Base-by-base conservation (phyloP, 2,888 invertebrate species). In the Tipula unca region DNA sequence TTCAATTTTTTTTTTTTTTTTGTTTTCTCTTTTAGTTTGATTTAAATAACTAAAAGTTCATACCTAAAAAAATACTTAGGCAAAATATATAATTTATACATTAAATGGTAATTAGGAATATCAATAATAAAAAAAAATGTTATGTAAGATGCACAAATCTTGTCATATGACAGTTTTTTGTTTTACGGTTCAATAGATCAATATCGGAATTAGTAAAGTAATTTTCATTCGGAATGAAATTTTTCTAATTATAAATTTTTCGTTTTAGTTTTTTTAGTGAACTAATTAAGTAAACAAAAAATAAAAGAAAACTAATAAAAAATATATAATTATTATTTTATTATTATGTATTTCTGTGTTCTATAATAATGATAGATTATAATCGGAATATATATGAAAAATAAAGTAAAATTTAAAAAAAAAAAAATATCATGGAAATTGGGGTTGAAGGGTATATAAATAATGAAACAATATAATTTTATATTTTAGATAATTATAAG, bases 391-490 rank as follows among this genome's bases (percentile, higher is more conserved):
- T 69, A 48, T 25, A 69, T 25, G 3, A 17, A 54, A 25, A 25
- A 69, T 8, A 25, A 69, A 69, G 10, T 3, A 69, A 39, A 48
- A 17, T 48, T 48, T 17, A 48, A 48, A 48, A 48, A 48, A 17
- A 10, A 48, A 69, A 69, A 69, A 25, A 69, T 25, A 69, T 25
- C 10, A 69, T 69, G 69, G 69, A 69, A 69, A 69, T 69, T 69
- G 69, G 69, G 69, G 69, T 69, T 69, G 69, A 69, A 69, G 69
- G 69, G 25, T 69, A 69, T 69, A 69, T 69, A 69, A 69, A 69
- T 69, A 69, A 69, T 69, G 69, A 69, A 69, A 69, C 69, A 25
- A 69, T 69, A 69, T 69, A 69, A 69, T 69, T 69, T 69, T 69
- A 25, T 69, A 69, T 69, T 69, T 20, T 25, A 69, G 69, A 69